A percentile compares a stretch with the other conserved stretches of the same genome.
phyloP scores from a whole-genome alignment of 2,797 vertebrate species.

The Anas bernieri region DNA sequence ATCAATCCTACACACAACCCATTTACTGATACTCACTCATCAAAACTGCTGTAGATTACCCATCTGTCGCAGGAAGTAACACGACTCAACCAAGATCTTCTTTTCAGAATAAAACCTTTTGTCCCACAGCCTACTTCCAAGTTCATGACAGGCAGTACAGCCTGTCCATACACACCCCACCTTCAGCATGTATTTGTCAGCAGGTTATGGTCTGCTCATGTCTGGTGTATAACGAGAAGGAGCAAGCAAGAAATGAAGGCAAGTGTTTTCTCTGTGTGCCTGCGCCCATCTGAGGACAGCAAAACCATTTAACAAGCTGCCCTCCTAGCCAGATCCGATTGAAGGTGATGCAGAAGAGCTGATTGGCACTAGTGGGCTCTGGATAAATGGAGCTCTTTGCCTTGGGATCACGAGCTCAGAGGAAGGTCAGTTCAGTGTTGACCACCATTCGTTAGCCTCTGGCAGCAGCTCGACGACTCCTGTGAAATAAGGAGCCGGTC shows the following conservation, averaged over 20 bases:
- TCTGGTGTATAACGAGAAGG: neutral
- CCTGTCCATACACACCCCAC: neutral
- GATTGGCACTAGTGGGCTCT: neutral
- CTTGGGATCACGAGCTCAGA: neutral
- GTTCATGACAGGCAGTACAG: neutral
- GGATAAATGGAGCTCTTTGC: constrained; percentile 31
- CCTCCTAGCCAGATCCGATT: neutral
- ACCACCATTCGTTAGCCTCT: constrained; percentile 47
- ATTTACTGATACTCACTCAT: neutral
- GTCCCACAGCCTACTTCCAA: neutral
- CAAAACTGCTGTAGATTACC: neutral
- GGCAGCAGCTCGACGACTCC: neutral
- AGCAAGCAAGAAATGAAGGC: neutral
- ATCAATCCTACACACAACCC: neutral
- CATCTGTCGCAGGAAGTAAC: neutral
- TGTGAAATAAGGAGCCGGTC: constrained; percentile 16
- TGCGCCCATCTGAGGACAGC: neutral
- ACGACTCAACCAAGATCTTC: neutral
- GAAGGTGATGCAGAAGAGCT: constrained; percentile 17
- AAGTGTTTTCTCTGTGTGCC: neutral
- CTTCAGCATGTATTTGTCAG: constrained; percentile 1
- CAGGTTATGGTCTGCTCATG: neutral
- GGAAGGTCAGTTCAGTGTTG: constrained; percentile 34
- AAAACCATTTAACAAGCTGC: neutral
- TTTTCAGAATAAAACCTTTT: neutral